Base-by-base conservation (phyloP, 23 tunicate species). In the Ciona savignyi region DNA sequence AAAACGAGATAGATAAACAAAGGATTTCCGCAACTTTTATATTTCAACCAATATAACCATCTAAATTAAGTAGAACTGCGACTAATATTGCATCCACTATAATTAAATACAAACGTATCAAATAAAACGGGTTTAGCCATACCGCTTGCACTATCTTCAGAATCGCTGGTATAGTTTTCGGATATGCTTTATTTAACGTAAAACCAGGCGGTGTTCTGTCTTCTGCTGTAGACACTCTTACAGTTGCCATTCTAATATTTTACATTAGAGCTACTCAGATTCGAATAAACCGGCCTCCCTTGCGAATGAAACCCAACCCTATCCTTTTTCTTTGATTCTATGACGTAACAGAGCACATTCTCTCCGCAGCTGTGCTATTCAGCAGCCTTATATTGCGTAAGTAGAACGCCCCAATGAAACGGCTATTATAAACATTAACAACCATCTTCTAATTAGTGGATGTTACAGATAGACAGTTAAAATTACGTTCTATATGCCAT, bases 91-190 rank as follows among this genome's bases (percentile, higher is more conserved):
- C n/a, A n/a, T n/a, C n/a, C n/a, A n/a, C n/a, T n/a, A n/a, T n/a
- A n/a, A n/a, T n/a, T n/a, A n/a, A n/a, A n/a, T n/a, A n/a, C n/a
- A n/a, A n/a, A n/a, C n/a, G n/a, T n/a, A n/a, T n/a, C n/a, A n/a
- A n/a, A n/a, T n/a, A n/a, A n/a, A n/a, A n/a, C n/a, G n/a, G n/a
- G n/a, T n/a, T n/a, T 49, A 11, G 0, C 51, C 82, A 68, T 61
- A 78, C 82, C 48, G 74, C 82, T 68, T 78, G 82, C 4, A 78
- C 74, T 26, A 78, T 56, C 28, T 78, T 78, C 28, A 78, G 30
- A 19, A 78, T 29, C 2, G 82, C 82, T 24, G 74, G 72, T 3
- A 32, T n/a, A 9, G 74, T 78, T 68, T 78, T 78, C 42, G 82
- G 82, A 29, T 78, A 78, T 22, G 73, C 74, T 27, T 34, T 21